phyloP scores from a whole-genome alignment of 2,888 invertebrate species.

The Spicauda simplicius region DNA sequence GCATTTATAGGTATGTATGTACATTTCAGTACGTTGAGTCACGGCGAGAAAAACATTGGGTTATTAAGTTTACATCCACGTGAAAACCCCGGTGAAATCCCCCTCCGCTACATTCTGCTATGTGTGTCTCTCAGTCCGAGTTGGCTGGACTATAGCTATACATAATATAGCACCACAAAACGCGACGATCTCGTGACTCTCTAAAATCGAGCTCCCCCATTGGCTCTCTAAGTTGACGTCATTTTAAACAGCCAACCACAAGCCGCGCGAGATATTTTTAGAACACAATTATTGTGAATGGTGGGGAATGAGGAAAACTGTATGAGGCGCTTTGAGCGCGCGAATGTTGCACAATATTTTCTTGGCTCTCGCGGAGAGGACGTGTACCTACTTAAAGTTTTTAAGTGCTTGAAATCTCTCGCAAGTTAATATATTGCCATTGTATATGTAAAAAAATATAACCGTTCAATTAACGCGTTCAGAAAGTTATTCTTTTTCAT shows the following conservation, averaged over 20 bases:
- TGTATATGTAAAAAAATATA: conserved; percentile 13
- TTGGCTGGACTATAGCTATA: conserved; percentile 41
- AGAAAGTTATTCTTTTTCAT: conserved; percentile 48
- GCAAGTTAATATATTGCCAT: conserved; percentile 22
- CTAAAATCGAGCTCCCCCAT: conserved; percentile 50
- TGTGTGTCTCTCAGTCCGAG: background rate
- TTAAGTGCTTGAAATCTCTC: conserved; percentile 32
- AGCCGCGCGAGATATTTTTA: conserved; percentile 69
- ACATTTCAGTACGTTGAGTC: conserved; percentile 16
- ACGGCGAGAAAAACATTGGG: conserved; percentile 22
- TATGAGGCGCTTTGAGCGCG: conserved; percentile 49
- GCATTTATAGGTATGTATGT: background rate
- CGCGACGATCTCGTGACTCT: conserved; percentile 70
- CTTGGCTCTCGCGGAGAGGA: conserved; percentile 58
- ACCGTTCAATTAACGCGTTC: conserved; percentile 33
- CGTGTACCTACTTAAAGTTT: conserved; percentile 46
- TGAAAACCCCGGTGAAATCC: conserved; percentile 48
- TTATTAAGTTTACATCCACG: conserved; percentile 38
- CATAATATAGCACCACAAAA: conserved; percentile 47
- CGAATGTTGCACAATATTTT: conserved; percentile 78
- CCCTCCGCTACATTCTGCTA: conserved; percentile 35
- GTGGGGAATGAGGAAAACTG: conserved; percentile 76
- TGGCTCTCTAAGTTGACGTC: conserved; percentile 71
- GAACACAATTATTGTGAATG: conserved; percentile 62
- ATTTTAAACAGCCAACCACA: conserved; percentile 63